Evolutionary conservation across 2,888 invertebrate species (phyloP).

Genomic region (Phrixothrix hirtus): DNA sequence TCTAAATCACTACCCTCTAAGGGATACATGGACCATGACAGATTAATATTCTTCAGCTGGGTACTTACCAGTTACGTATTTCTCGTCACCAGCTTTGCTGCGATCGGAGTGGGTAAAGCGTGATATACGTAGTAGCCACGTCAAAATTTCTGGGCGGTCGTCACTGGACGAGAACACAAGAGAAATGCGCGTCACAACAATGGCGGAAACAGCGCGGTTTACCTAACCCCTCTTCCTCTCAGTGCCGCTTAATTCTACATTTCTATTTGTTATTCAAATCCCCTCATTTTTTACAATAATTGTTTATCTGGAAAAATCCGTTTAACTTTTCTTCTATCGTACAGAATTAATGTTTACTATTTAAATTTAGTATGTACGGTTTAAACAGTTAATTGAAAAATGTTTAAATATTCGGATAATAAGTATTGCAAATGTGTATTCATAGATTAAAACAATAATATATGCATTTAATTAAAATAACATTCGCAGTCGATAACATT

Average conservation of each 20-base stretch:
- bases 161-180: constrained; percentile 78
- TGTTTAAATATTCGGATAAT: no score
- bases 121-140: constrained; percentile 92
- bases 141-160: constrained; percentile 85
- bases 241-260: constrained; percentile 4
- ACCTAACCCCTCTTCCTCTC: constrained; percentile 13
- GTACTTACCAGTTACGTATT: constrained; percentile 92
- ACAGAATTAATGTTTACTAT: no score
- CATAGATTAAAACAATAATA: no score
- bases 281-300: not conserved
- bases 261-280: not conserved
- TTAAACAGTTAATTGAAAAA: no score
- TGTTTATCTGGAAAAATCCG: no score
- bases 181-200: constrained; percentile 78
- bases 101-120: constrained; percentile 91
- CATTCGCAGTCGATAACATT: no score
- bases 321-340: no score
- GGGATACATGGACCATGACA: constrained; percentile 58
- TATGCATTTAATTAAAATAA: no score
- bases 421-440: no score
- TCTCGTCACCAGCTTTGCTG: constrained; percentile 93
- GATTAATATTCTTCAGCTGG: constrained; percentile 66
- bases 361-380: no score
- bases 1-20: constrained; percentile 64
- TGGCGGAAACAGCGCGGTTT: constrained; percentile 56